Evolutionary conservation across 2,797 vertebrate species (phyloP).

Genomic region (Melanotaenia boesemani): DNA sequence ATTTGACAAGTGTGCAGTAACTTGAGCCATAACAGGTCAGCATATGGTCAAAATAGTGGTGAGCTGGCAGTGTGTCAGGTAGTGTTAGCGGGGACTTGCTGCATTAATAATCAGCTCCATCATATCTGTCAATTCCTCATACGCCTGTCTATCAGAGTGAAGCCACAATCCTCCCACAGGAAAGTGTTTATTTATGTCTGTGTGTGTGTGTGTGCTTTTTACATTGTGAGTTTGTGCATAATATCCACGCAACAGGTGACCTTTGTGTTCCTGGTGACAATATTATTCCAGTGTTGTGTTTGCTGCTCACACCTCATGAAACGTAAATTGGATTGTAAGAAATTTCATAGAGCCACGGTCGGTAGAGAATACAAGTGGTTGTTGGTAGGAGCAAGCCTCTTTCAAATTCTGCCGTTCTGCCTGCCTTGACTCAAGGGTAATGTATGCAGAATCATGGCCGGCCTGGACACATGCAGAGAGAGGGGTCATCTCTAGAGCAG

Average conservation of each 20-base stretch:
- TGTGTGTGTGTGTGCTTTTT: constrained; percentile 29
- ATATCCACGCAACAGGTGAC: constrained; percentile 57
- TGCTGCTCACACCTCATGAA: constrained; percentile 69
- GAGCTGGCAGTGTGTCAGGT: constrained; percentile 60
- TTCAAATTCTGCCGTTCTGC: constrained; percentile 73
- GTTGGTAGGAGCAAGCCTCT: constrained; percentile 60
- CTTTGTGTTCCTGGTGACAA: constrained; percentile 62
- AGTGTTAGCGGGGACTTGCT: constrained; percentile 33
- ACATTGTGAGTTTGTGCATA: constrained; percentile 28
- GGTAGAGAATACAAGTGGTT: constrained; percentile 55
- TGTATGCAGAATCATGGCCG: constrained; percentile 77
- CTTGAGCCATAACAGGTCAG: constrained; percentile 57
- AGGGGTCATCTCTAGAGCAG: constrained; percentile 70
- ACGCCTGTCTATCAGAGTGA: constrained; percentile 65
- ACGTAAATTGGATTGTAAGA: constrained; percentile 73
- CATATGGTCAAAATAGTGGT: constrained; percentile 57
- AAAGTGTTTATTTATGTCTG: constrained; percentile 31
- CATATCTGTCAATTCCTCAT: constrained; percentile 57
- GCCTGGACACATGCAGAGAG: constrained; percentile 72
- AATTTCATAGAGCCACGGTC: constrained; percentile 58
- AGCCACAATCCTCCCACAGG: constrained; percentile 13
- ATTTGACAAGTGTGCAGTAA: constrained; percentile 66
- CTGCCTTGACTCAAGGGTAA: constrained; percentile 78
- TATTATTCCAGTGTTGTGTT: constrained; percentile 59
- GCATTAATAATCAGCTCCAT: constrained; percentile 50